Percentiles rank a stretch among this genome's conserved stretches.
These are phyloP conservation scores for Orchesella cincta DNA, from an alignment of 1,140 invertebrate genomes.

Conservation along the genomic window DNA sequence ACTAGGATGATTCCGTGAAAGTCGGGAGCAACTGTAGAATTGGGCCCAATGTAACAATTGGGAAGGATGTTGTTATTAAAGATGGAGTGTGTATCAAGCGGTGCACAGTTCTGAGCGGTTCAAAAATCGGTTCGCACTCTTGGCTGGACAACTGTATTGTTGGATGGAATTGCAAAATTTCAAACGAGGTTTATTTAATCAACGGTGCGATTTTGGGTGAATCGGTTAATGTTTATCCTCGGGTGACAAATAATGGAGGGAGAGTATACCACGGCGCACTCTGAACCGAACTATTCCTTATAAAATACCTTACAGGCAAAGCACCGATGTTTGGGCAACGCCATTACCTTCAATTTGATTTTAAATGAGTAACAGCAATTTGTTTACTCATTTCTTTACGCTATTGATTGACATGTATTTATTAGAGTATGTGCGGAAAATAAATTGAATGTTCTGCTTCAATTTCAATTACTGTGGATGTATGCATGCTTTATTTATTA, in stretches of 20 bases:
- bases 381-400: too few species aligned
- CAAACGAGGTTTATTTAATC: conserved; percentile 96
- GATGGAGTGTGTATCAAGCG: conserved; percentile 77
- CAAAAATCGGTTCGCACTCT: conserved; percentile 86
- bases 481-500: too few species aligned
- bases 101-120: conserved; percentile 67
- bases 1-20: conserved; percentile 78
- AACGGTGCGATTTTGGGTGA: conserved; percentile 96
- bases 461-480: too few species aligned
- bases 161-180: conserved; percentile 92
- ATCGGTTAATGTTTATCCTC: conserved; percentile 98
- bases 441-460: too few species aligned
- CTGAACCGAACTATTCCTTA: too few species aligned
- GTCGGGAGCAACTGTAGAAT: conserved; percentile 95
- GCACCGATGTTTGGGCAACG: too few species aligned
- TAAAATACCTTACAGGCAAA: too few species aligned
- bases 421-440: too few species aligned
- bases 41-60: conserved; percentile 97
- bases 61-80: conserved; percentile 89
- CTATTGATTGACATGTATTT: too few species aligned
- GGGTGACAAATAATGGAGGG: conserved; percentile 97
- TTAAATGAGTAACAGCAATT: too few species aligned
- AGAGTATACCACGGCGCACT: conserved; percentile 95
- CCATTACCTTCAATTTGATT: too few species aligned
- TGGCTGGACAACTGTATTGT: conserved; percentile 95